Percentiles rank a stretch among this genome's conserved stretches.
These are phyloP conservation scores for Cyprinodon brontotheroides DNA, from an alignment of 2,113 vertebrate species.

Conservation along the genomic window DNA sequence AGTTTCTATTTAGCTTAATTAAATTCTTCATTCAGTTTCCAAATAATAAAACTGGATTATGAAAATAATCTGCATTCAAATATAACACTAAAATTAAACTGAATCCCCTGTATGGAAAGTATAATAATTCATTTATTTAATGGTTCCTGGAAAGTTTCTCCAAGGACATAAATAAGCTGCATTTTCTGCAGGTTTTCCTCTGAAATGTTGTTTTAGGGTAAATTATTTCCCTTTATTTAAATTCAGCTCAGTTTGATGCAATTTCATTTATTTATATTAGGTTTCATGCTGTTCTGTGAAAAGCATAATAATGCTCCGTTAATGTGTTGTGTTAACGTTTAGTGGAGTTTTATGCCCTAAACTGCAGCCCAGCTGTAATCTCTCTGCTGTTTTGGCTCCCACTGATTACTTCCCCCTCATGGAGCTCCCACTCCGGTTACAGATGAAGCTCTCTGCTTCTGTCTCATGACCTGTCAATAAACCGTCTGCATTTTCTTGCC, in stretches of 20 bases:
- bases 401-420: conserved; percentile 7
- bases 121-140: no score
- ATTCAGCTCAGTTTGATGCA: neutral
- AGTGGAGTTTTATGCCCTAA: neutral
- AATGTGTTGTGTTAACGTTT: neutral
- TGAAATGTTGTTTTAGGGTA: no score
- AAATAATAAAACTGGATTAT: neutral
- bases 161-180: no score
- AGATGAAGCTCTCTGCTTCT: conserved; percentile 3
- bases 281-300: neutral
- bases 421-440: conserved; percentile 6
- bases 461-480: conserved; percentile 20
- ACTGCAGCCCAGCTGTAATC: neutral
- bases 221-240: neutral
- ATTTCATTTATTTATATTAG: neutral
- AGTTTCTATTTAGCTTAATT: no score
- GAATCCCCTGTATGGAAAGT: no score
- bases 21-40: neutral
- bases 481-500: conserved; percentile 32
- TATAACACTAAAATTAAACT: no score
- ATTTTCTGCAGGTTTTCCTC: no score
- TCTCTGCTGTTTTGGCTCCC: neutral
- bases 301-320: neutral
- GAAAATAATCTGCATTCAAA: neutral
- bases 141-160: no score